Conservation (phyloP, 2,888 invertebrate genomes). For the Drosophila neonasuta region DNA sequence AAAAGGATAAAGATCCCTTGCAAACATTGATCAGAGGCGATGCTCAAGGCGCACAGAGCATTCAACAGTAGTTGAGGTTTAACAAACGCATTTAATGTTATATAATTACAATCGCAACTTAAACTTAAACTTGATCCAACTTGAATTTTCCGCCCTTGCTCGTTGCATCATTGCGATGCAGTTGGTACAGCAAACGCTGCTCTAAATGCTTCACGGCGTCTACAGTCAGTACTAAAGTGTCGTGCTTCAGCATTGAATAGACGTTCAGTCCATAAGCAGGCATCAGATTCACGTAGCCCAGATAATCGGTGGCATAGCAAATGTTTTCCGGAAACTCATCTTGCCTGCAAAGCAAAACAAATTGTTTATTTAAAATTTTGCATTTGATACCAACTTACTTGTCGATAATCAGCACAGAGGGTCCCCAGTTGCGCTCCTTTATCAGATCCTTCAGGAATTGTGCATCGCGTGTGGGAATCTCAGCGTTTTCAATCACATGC, state of each 20-base stretch:
- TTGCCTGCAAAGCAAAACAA: constrained; percentile 84
- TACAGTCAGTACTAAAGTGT: constrained; percentile 93
- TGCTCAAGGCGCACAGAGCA: constrained; percentile 16
- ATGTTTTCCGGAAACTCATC: constrained; percentile 95
- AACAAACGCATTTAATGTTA: constrained; percentile 50
- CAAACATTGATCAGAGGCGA: constrained; percentile 82
- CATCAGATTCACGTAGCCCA: constrained; percentile 96
- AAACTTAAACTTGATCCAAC: constrained; percentile 84
- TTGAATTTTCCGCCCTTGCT: constrained; percentile 84
- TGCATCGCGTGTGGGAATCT: constrained; percentile 92
- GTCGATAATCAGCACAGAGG: constrained; percentile 96
- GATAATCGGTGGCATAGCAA: constrained; percentile 88
- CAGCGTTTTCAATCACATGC: constrained; percentile 92
- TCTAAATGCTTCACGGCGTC: constrained; percentile 93
- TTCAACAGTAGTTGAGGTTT: constrained; percentile 24
- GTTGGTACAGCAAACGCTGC: constrained; percentile 87
- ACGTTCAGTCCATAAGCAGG: constrained; percentile 98
- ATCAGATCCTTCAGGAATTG: constrained; percentile 90
- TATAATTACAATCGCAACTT: constrained; percentile 23
- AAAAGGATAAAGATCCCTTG: constrained; percentile 90
- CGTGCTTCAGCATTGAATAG: constrained; percentile 97
- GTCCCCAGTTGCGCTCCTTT: constrained; percentile 95
- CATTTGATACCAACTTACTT: constrained; percentile 84
- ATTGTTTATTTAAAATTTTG: background rate
- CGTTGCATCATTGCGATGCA: constrained; percentile 85